Conservation (phyloP, 2,888 invertebrate species). For the Omphaloscelis lunosa region DNA sequence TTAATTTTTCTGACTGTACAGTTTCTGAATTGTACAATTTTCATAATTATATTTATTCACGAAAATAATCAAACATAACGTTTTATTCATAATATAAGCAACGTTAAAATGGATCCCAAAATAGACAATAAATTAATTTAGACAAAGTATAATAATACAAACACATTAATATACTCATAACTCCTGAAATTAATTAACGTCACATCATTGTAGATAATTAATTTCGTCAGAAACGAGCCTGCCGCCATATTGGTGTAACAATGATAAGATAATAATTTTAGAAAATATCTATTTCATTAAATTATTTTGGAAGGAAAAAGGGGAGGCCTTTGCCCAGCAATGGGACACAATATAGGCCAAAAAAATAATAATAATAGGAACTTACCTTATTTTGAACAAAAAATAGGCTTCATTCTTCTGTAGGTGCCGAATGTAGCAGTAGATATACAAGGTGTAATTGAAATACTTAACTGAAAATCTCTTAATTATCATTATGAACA, state of each 20-base stretch:
- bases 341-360: too few species aligned
- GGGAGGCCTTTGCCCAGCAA: too few species aligned
- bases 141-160: slow-evolving; percentile 38
- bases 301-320: too few species aligned
- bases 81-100: not conserved
- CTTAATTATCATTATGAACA: too few species aligned
- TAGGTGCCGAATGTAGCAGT: too few species aligned
- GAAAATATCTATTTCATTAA: not conserved
- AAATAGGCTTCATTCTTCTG: not conserved
- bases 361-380: too few species aligned
- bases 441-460: too few species aligned
- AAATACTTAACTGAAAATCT: too few species aligned
- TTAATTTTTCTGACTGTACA: not conserved
- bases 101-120: slow-evolving; percentile 10
- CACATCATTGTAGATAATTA: slow-evolving; percentile 46
- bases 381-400: not conserved
- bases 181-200: slow-evolving; percentile 54
- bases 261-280: slow-evolving; percentile 23
- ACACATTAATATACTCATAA: slow-evolving; percentile 51
- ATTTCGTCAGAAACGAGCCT: slow-evolving; percentile 35
- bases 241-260: slow-evolving; percentile 21
- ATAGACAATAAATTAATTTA: slow-evolving; percentile 31
- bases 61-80: not conserved
- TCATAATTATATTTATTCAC: not conserved
- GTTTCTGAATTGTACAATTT: not conserved